Evolutionary conservation across 1,140 invertebrate species (phyloP), one percentile per base, ranked within the genome.

Genomic region (Atta colombica): DNA sequence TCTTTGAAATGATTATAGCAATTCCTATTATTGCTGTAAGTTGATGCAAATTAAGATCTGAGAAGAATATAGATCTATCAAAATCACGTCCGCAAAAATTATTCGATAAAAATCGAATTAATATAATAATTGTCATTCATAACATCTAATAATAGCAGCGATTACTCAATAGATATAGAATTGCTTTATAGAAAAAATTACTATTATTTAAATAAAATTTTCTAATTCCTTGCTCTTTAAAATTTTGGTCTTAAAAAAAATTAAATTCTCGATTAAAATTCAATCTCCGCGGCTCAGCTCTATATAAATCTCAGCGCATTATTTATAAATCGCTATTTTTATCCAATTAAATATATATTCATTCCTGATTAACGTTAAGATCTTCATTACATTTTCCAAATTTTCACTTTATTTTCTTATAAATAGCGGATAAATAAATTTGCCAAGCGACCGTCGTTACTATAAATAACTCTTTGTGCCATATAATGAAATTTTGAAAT

Each of bases 401-500:
- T 81, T 85, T 45, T 80, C 16, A 71, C 25, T 65, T 65, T 18
- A 1, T 55, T 63, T 71, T 28, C 18, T 60, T 60, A 72, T 14
- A 84, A 63, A 80, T 78, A 86, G 66, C 49, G 28, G 7, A 61
- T 85, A 66, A 77, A 89, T 88, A 58, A 88, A 90, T 82, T 77
- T 81, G 28, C 18, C 87, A 75, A 86, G 55, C 75, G 66, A 82
- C 45, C 14, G 25, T 75, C 28, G 53, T 90, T 77, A 77, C 12
- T 74, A 45, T 45, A 45, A 86, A 89, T 85, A 91, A 89, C 78
- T 92, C 72, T 87, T 88, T 92, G 93, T 94, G 93, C 93, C 93
- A 94, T 94, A 93, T 87, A 88, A 89, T 85, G 77, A 92, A 90
- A 92, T 92, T 93, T 93, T 91, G 75, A 88, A 88, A 80, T 90